Percentiles rank a stretch among this genome's conserved stretches.
Conservation (phyloP, 1,140 invertebrate species). For the Forficula auricularia region DNA sequence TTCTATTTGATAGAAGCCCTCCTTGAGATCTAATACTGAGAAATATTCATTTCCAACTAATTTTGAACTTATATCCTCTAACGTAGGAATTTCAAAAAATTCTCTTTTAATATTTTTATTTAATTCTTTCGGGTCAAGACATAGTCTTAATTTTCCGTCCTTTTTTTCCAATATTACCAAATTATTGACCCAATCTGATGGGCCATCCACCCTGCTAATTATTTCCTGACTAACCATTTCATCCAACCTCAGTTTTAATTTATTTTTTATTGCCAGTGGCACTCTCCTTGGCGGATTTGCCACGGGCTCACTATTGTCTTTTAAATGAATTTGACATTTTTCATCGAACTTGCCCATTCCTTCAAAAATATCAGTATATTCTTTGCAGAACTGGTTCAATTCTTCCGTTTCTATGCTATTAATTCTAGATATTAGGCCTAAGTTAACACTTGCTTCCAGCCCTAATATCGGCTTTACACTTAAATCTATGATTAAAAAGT, state of each 20-base stretch:
- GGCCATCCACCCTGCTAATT: slow-evolving; percentile 10
- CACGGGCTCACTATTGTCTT: slow-evolving; percentile 11
- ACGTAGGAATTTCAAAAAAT: slow-evolving; percentile 9
- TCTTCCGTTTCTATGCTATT: background rate
- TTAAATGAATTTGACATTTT: slow-evolving; percentile 9
- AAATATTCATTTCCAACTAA: slow-evolving; percentile 11
- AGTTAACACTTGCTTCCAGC: background rate
- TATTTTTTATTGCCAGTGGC: slow-evolving; percentile 12
- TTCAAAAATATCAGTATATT: slow-evolving; percentile 11
- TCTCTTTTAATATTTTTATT: slow-evolving; percentile 10
- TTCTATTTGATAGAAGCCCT: slow-evolving; percentile 13
- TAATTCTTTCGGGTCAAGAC: slow-evolving; percentile 21
- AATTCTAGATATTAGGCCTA: background rate
- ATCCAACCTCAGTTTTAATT: slow-evolving; percentile 15
- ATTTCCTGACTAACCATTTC: slow-evolving; percentile 11
- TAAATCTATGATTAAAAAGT: background rate
- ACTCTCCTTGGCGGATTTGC: slow-evolving; percentile 12
- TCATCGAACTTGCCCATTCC: slow-evolving; percentile 12
- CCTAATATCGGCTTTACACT: background rate
- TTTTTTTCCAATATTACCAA: slow-evolving; percentile 22
- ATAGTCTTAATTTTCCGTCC: slow-evolving; percentile 20
- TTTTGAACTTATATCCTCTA: slow-evolving; percentile 10
- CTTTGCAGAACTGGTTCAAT: slow-evolving; percentile 2
- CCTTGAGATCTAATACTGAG: slow-evolving; percentile 12
- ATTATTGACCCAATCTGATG: slow-evolving; percentile 21